Evolutionary conservation across 2,113 vertebrate genomes (phyloP).

Genomic region (Aythya baeri): DNA sequence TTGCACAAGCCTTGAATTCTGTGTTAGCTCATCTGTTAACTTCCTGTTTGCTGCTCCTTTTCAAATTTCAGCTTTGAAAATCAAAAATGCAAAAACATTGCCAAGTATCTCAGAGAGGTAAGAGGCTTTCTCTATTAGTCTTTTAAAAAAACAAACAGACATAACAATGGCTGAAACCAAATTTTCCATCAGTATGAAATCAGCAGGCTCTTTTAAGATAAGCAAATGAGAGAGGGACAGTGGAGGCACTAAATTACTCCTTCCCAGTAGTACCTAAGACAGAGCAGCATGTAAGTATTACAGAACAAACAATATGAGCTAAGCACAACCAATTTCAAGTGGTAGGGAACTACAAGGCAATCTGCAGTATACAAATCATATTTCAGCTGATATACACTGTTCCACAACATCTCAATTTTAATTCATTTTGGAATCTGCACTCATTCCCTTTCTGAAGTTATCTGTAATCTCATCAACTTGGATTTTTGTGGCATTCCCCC

Average conservation of each 20-base stretch:
- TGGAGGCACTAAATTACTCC: neutral
- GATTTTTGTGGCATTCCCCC: neutral
- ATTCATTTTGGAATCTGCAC: neutral
- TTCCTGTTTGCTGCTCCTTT: neutral
- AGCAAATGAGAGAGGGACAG: neutral
- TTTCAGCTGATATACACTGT: neutral
- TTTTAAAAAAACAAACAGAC: neutral
- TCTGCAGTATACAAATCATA: neutral
- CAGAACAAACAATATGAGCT: neutral
- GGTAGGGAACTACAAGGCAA: neutral
- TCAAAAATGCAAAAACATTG: neutral
- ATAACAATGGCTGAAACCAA: neutral
- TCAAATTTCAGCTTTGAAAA: neutral
- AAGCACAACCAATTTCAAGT: neutral
- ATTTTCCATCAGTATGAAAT: neutral
- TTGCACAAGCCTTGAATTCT: neutral
- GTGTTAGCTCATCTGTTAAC: neutral
- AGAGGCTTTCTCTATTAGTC: neutral
- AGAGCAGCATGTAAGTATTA: neutral
- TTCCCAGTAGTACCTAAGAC: neutral
- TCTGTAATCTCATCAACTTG: neutral
- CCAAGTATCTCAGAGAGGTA: neutral
- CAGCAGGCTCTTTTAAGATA: neutral
- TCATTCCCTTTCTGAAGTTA: neutral
- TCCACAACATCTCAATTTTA: neutral